phyloP scores from a whole-genome alignment of 2,888 invertebrate species.

The Atrina japonica region DNA sequence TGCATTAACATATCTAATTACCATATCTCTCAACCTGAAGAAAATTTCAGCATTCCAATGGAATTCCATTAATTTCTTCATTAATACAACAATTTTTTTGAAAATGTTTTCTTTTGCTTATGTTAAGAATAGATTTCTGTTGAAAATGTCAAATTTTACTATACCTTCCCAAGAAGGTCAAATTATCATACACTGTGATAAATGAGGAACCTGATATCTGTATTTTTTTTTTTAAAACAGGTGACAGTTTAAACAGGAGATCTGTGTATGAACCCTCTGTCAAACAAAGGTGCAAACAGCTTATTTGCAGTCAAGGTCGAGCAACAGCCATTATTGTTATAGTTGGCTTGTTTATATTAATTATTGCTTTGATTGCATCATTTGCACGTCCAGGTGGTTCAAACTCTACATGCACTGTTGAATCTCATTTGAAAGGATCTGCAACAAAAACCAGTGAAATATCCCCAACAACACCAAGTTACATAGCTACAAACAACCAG shows the following conservation, averaged over 20 bases:
- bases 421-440: neutral
- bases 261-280: conserved; percentile 88
- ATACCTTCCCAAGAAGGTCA: too few relatives aligned
- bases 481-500: conserved; percentile 70
- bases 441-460: conserved; percentile 3
- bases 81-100: too few relatives aligned
- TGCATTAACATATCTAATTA: too few relatives aligned
- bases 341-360: conserved; percentile 67
- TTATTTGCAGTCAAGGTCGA: conserved; percentile 80
- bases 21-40: too few relatives aligned
- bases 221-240: conserved; percentile 79
- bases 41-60: too few relatives aligned
- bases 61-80: too few relatives aligned
- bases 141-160: too few relatives aligned
- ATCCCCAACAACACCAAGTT: conserved; percentile 33
- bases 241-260: conserved; percentile 86
- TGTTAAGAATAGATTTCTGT: neutral
- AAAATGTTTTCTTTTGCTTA: neutral
- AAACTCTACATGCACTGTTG: neutral
- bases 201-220: neutral
- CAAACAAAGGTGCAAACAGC: conserved; percentile 78
- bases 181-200: neutral
- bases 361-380: conserved; percentile 91
- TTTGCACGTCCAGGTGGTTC: conserved; percentile 88
- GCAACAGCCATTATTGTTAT: conserved; percentile 87